Conservation (phyloP, 2,113 vertebrate genomes). For the Euleptes europaea region DNA sequence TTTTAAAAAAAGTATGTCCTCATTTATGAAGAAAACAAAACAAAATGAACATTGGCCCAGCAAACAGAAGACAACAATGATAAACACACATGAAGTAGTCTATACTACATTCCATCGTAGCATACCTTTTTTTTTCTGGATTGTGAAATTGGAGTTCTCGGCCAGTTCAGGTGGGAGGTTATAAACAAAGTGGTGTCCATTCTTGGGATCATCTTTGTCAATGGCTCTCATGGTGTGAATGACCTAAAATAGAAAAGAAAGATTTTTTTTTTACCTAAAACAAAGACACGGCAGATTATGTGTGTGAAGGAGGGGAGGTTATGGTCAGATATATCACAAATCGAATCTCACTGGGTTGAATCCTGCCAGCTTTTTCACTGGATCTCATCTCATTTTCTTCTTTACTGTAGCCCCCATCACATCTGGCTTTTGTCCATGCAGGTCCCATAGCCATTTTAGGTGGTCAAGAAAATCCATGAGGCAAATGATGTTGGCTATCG, state of each 20-base stretch:
- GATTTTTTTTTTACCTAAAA: too few species aligned
- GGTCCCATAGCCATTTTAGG: too few species aligned
- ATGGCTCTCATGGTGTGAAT: slow-evolving; percentile 95
- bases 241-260: slow-evolving; percentile 78
- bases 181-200: slow-evolving; percentile 94
- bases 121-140: slow-evolving; percentile 92
- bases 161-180: slow-evolving; percentile 92
- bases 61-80: neutral
- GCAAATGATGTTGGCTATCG: too few species aligned
- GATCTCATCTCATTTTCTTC: too few species aligned
- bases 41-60: neutral
- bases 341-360: neutral
- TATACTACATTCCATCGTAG: neutral
- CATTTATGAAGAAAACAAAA: slow-evolving; percentile 17
- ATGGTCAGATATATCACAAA: neutral
- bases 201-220: slow-evolving; percentile 95
- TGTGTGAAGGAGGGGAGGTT: too few species aligned
- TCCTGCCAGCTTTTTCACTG: neutral
- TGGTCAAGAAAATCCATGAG: too few species aligned
- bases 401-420: too few species aligned
- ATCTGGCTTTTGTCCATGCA: too few species aligned
- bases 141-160: slow-evolving; percentile 98
- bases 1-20: slow-evolving; percentile 34
- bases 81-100: neutral
- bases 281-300: neutral